Base-by-base conservation (phyloP, 2,113 vertebrate species). In the Potamarius usumacintae region DNA sequence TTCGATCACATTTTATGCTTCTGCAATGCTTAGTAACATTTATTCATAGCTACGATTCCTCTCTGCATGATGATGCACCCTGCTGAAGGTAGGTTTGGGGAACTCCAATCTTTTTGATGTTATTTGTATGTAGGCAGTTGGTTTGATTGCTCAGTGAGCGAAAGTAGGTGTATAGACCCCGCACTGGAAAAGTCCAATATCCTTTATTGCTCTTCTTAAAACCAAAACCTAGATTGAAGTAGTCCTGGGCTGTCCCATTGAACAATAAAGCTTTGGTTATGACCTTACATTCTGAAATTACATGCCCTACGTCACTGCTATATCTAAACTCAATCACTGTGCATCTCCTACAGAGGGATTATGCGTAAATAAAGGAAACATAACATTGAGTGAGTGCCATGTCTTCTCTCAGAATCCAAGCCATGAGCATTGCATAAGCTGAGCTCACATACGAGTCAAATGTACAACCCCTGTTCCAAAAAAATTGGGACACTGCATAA, bases 91-190 rank as follows among this genome's bases (percentile, higher is more conserved):
- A 52, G 52, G 18, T 48, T 50, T 58, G 58, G 67, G 60, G 85
- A 50, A 83, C 27, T 80, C 78, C 20, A 55, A 25, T 72, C 18
- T 86, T 55, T 89, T 80, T 80, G 74, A 84, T 81, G 85, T 81
- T 55, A 34, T 86, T 65, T 55, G 18, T 30, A 63, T 7, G n/a
- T 55, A 57, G 6, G 53, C 22, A 65, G 34, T 57, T 74, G 71
- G 65, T 62, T 80, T 42, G 7, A 78, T 72, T 12, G 27, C 20
- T 20, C 55, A 76, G 12, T 62, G 57, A 57, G 42, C 63, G 22
- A 85, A 72, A 7, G 5, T 57, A 57, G 12, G 48, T 65, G 10
- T 63, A 52, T 85, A 27, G 34, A 42, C 81, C 60, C 7, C 53
- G 12, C 3, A n/a, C 42, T 78, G 63, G 48, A 86, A 84, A 62